Conservation (phyloP, 2,797 vertebrate species). For the Tenualosa ilisha region DNA sequence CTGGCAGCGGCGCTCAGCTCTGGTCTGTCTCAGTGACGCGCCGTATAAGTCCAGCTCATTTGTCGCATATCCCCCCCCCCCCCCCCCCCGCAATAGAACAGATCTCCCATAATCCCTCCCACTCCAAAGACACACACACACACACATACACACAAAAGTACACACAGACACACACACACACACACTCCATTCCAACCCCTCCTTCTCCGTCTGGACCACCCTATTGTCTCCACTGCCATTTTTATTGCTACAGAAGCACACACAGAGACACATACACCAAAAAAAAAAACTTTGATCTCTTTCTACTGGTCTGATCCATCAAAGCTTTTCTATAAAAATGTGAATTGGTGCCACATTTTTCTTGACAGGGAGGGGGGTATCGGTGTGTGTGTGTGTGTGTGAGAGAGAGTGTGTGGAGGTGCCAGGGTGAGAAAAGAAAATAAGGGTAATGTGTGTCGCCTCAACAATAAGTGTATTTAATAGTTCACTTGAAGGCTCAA, state of each 20-base stretch:
- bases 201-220: slow-evolving; percentile 59
- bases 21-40: slow-evolving; percentile 72
- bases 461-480: slow-evolving; percentile 63
- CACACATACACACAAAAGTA: neutral
- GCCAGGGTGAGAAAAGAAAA: slow-evolving; percentile 33
- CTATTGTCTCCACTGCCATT: slow-evolving; percentile 57
- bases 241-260: slow-evolving; percentile 53
- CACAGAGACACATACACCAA: neutral
- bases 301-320: slow-evolving; percentile 67
- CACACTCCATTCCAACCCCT: neutral
- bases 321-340: slow-evolving; percentile 66
- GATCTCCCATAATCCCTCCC: slow-evolving; percentile 19
- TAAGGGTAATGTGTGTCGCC: slow-evolving; percentile 34
- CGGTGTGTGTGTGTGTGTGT: neutral
- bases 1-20: slow-evolving; percentile 47
- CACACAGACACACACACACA: neutral
- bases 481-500: slow-evolving; percentile 62
- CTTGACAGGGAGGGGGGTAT: slow-evolving; percentile 36
- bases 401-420: neutral
- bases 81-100: neutral
- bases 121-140: neutral
- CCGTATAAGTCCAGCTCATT: slow-evolving; percentile 56
- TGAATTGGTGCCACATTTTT: slow-evolving; percentile 59
- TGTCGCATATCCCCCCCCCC: slow-evolving; percentile 50
- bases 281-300: slow-evolving; percentile 72